Conservation (phyloP, 1,140 invertebrate genomes). For the Danaus plexippus region DNA sequence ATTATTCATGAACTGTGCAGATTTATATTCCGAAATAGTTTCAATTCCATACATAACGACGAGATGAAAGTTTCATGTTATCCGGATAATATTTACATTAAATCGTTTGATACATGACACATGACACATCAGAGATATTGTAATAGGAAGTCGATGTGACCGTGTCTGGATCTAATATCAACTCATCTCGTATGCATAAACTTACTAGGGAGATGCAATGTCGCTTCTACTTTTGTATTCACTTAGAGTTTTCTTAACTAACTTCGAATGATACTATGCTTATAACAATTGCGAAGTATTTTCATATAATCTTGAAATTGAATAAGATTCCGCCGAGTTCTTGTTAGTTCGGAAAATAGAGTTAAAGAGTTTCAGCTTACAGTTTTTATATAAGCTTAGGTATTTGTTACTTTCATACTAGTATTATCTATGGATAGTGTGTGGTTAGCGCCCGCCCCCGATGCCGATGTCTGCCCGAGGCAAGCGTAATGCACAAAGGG, state of each 20-base stretch:
- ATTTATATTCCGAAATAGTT: too few species aligned
- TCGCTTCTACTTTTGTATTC: slow-evolving; percentile 24
- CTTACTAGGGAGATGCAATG: slow-evolving; percentile 23
- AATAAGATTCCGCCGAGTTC: not conserved
- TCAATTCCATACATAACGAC: not conserved
- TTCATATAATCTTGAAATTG: slow-evolving; percentile 1
- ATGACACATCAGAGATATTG: slow-evolving; percentile 52
- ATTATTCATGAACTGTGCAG: too few species aligned
- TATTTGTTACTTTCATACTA: slow-evolving; percentile 8
- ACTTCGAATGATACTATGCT: slow-evolving; percentile 18
- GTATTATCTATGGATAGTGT: slow-evolving; percentile 7
- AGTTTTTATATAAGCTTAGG: not conserved
- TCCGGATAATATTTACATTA: slow-evolving; percentile 26
- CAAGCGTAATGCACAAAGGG: slow-evolving; percentile 46
- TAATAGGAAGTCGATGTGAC: slow-evolving; percentile 42
- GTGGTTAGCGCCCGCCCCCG: slow-evolving; percentile 3
- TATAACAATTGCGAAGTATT: slow-evolving; percentile 4
- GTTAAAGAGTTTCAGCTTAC: not conserved
- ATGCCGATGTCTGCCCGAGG: slow-evolving; percentile 15
- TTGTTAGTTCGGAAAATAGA: slow-evolving; percentile 1
- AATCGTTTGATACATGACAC: slow-evolving; percentile 32
- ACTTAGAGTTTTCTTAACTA: slow-evolving; percentile 21
- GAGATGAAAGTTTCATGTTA: slow-evolving; percentile 3
- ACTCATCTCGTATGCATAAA: slow-evolving; percentile 55
- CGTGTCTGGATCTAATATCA: slow-evolving; percentile 44